Evolutionary conservation across 1,140 invertebrate genomes (phyloP), one percentile per base, ranked within the genome.

Genomic region (Sarcophaga peregrina): DNA sequence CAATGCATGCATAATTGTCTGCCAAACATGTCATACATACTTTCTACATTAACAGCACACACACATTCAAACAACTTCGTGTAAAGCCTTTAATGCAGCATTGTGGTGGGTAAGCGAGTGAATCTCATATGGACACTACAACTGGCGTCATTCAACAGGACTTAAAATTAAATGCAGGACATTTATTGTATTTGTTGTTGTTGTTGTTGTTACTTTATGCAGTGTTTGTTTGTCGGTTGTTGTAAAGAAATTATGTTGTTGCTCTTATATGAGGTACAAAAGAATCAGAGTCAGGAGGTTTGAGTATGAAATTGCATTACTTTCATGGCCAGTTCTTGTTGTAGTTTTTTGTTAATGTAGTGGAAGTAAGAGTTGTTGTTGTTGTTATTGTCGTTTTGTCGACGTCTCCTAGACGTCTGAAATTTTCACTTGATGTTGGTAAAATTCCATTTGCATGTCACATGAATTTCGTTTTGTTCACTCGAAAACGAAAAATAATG

Each of bases 361-460:
- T 58, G 7, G n/a, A n/a, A n/a, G 62, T 68, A 68, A 20, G 5
- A 15, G 54, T 58, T n/a, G 54, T 58, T n/a, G 54, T 58, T 6
- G 54, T n/a, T n/a, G n/a, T n/a, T n/a, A n/a, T n/a, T n/a, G n/a
- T n/a, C n/a, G n/a, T 58, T 68, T 68, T 68, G 62, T 68, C 20
- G 62, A n/a, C 62, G 62, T 68, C 62, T 68, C 62, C 62, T 68
- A 68, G 62, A 68, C 62, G 62, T 68, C 62, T 68, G 62, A 68
- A 68, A 68, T 68, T 68, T 37, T 37, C 25, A 20, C 62, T 68
- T 20, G 62, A 68, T 68, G 62, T 68, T 17, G n/a, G 62, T 68
- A 68, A 68, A 25, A 68, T 68, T 68, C 17, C 62, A 68, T 68
- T n/a, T 68, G 17, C 62, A 68, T 68, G 62, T 68, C 62, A 68